Evolutionary conservation across 2,797 vertebrate genomes (phyloP).

Genomic region (Gorsachius magnificus): DNA sequence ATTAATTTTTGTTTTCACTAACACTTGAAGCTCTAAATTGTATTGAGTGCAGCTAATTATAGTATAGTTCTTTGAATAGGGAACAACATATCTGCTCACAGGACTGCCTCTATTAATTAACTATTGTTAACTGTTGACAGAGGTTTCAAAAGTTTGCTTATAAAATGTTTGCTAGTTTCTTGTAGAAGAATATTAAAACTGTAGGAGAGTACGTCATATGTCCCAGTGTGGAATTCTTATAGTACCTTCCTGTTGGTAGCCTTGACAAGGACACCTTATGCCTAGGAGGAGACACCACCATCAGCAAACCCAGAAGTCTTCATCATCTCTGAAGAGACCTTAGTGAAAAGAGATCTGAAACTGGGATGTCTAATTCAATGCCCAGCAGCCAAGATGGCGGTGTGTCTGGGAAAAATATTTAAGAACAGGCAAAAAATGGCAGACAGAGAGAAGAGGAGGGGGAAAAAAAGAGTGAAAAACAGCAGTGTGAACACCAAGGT

Average conservation of each 20-base stretch:
- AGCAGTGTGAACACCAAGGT: not conserved
- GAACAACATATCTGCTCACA: not conserved
- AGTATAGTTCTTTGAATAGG: not conserved
- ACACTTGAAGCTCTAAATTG: conserved; percentile 11
- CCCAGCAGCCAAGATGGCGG: not conserved
- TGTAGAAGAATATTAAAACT: not conserved
- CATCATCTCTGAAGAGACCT: not conserved
- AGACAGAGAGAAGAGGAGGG: not conserved
- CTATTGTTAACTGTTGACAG: not conserved
- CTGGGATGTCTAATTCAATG: not conserved
- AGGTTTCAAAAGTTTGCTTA: not conserved
- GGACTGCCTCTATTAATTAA: not conserved
- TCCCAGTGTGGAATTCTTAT: not conserved
- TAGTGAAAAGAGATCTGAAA: not conserved
- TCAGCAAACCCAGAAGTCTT: not conserved
- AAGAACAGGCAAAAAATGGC: not conserved
- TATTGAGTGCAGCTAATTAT: not conserved
- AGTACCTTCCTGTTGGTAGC: not conserved
- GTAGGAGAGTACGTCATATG: not conserved
- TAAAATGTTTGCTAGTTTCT: not conserved
- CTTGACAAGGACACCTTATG: not conserved
- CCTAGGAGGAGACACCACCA: not conserved
- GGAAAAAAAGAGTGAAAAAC: not conserved
- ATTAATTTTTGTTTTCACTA: conserved; percentile 51
- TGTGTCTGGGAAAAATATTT: not conserved